Conservation (phyloP, 2,888 invertebrate species). For the Gibbula magus region DNA sequence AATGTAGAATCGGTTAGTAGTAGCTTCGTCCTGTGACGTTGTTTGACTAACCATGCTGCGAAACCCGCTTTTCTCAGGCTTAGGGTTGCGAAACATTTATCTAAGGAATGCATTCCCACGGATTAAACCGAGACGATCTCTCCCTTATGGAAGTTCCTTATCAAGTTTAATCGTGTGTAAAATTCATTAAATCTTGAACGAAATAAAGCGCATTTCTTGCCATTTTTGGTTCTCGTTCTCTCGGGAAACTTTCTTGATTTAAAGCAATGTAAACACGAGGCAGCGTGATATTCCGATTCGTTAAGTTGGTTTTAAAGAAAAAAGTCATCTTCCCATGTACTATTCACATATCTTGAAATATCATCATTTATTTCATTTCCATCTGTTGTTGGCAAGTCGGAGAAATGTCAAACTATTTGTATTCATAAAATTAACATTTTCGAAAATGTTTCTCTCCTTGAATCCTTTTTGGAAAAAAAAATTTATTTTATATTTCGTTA, state of each 20-base stretch:
- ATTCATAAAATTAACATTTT: too few relatives aligned
- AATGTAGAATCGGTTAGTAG: background rate
- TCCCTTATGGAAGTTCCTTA: conserved; percentile 14
- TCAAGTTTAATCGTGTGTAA: conserved; percentile 29
- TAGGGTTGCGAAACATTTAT: conserved; percentile 19
- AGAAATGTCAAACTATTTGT: too few relatives aligned
- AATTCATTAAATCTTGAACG: conserved; percentile 30
- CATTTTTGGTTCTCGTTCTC: conserved; percentile 5
- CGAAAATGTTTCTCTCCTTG: too few relatives aligned
- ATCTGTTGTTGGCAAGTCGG: background rate
- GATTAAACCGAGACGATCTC: conserved; percentile 14
- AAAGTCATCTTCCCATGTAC: conserved; percentile 7
- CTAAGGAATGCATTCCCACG: conserved; percentile 23
- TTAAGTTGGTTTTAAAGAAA: background rate
- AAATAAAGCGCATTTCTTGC: conserved; percentile 19
- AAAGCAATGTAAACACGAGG: background rate
- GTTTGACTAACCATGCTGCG: conserved; percentile 10
- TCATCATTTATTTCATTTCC: background rate
- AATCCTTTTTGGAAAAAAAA: too few relatives aligned
- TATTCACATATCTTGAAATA: background rate
- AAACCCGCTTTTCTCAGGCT: background rate
- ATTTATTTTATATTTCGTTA: too few relatives aligned
- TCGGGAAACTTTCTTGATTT: conserved; percentile 24
- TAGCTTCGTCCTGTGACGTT: background rate
- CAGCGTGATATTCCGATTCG: background rate